A percentile compares a stretch with the other conserved stretches of the same genome.
Evolutionary conservation across 2,797 vertebrate genomes (phyloP).

Genomic region (Peromyscus nudipes): DNA sequence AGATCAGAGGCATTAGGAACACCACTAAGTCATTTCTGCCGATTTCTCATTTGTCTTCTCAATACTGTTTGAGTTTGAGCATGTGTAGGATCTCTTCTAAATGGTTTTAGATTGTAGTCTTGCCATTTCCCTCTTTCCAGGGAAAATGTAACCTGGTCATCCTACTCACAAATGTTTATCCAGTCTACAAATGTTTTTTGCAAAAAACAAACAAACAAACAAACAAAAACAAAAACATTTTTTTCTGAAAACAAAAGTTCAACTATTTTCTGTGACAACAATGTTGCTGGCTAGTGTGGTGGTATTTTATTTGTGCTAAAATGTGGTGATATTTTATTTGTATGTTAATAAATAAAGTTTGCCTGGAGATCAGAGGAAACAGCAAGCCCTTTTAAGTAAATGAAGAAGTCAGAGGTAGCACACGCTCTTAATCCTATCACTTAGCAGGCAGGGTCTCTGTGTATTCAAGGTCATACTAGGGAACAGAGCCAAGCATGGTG

Average conservation of each 20-base stretch:
- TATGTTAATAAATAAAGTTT: too few species aligned
- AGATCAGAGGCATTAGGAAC: not conserved
- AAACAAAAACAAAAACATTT: not conserved
- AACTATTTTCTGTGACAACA: not conserved
- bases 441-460: too few species aligned
- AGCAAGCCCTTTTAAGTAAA: too few species aligned
- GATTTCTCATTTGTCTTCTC: not conserved
- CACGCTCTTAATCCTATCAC: too few species aligned
- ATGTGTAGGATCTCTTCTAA: not conserved
- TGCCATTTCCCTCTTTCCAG: not conserved
- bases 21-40: rapidly evolving
- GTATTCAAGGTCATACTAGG: too few species aligned
- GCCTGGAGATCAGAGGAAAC: too few species aligned
- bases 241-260: not conserved
- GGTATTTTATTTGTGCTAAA: too few species aligned
- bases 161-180: not conserved
- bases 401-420: too few species aligned
- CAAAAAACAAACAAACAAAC: not conserved
- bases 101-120: not conserved
- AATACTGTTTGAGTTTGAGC: not conserved
- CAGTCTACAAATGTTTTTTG: not conserved
- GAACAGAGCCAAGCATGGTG: too few species aligned
- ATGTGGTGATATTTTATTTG: too few species aligned
- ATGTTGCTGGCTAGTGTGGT: too few species aligned
- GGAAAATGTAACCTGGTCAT: not conserved